Percentiles rank a stretch among this genome's conserved stretches.
These are phyloP conservation scores for Meloidogyne chitwoodi DNA, from an alignment of 1,140 invertebrate species.

Conservation along the genomic window DNA sequence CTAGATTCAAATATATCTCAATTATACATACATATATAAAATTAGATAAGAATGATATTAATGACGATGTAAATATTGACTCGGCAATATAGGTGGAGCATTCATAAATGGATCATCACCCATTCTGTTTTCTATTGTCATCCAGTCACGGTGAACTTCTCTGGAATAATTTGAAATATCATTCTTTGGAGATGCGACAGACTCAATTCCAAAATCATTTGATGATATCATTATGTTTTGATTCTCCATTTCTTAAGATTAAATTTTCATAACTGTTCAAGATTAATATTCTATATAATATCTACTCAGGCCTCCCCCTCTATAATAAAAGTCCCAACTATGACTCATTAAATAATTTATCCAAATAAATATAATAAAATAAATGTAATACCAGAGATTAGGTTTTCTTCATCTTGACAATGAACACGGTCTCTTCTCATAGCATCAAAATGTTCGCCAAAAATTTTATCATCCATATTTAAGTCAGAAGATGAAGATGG, in stretches of 20 bases:
- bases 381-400: not conserved
- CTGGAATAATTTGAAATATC: not conserved
- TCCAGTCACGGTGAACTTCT: not conserved
- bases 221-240: too few relatives aligned
- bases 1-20: not conserved
- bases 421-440: slow-evolving; percentile 29
- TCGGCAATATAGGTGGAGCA: slow-evolving; percentile 31
- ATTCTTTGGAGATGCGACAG: not conserved
- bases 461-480: slow-evolving; percentile 45
- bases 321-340: too few relatives aligned
- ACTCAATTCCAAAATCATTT: not conserved
- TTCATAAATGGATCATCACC: slow-evolving; percentile 33
- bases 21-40: not conserved
- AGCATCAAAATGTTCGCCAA: slow-evolving; percentile 50
- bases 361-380: not conserved
- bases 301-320: too few relatives aligned
- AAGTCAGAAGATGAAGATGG: not conserved
- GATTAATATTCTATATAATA: too few relatives aligned
- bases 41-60: not conserved
- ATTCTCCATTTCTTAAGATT: too few relatives aligned
- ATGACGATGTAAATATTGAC: slow-evolving; percentile 19
- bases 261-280: too few relatives aligned
- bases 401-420: not conserved
- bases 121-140: slow-evolving; percentile 30
- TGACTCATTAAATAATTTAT: too few relatives aligned